Base-by-base conservation (phyloP, 2,888 invertebrate species). In the Osmoderma eremita region DNA sequence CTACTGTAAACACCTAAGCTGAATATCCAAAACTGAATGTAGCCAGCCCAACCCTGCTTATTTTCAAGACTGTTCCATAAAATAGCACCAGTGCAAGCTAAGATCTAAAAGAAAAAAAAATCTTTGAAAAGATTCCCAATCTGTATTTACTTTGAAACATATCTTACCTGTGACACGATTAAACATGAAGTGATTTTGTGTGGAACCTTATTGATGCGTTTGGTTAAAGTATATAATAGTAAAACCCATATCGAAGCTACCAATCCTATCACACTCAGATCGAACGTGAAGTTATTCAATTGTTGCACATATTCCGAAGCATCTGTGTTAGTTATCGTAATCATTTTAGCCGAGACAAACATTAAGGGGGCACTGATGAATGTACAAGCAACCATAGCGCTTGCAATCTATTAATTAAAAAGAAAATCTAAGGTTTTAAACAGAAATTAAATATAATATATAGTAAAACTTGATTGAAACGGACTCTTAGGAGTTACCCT, bases 291-390 rank as follows among this genome's bases (percentile, higher is more conserved):
- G 38, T 85, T 83, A 78, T 91, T 89, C 63, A 97, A 81, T 74
- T 95, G 90, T 22, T 87, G 87, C 0, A 91, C 87, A 78, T 92
- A 96, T 76, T 94, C 91, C 22, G 85, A 80, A 0, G 91, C 90
- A 72, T 84, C 84, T 54, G 88, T 81, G 73, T 90, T 89, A 54
- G 91, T 90, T 51, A 93, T 82, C 0, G 93, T 91, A 73, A 97
- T 93, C 88, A 97, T 91, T 85, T 95, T 93, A 0, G 97, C 95
- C 0, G 97, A 97, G 67, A 97, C 88, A 79, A 95, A 97, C 93
- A 97, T 97, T 74, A 97, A 85, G 0, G 97, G 97, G 0, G 95
- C 97, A 12, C 97, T 96, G 18, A 97, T 84, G 78, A 97, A 95
- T 0, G 97, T 98, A 75, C 96, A 95, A 1, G 94, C 91, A 3